Base-by-base conservation (phyloP, 2,888 invertebrate genomes). In the Athripsodes cinereus region DNA sequence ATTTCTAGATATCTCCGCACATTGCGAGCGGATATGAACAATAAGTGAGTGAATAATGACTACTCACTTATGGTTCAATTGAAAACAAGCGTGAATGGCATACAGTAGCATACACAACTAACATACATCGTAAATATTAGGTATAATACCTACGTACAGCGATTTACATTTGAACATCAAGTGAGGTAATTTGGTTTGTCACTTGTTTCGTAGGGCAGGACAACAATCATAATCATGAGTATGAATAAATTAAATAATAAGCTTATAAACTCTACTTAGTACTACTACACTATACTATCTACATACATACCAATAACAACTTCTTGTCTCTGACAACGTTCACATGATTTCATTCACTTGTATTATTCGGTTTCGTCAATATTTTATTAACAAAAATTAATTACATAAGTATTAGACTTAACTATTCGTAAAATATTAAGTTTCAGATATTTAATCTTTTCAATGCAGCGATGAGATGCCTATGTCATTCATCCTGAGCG, bases 51-150 rank as follows among this genome's bases (percentile, higher is more conserved):
- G 56, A 58, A 61, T 62, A 56, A 58, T 57, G 56, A 58, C 18
- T 60, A 56, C 54, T 53, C 60, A 56, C 59, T 61, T 56, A 57
- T 54, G 54, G 61, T 58, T 59, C 63, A 63, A 63, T 63, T 63
- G 63, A 55, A 61, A 40, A 40, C 40, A 40, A 40, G 40, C 40
- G 40, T 40, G 40, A 40, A 40, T 40, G 40, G n/a, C 40, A 40
- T 40, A 40, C 13, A 40, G 8, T 8, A 40, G n/a, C 13, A 40
- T 11, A 13, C 13, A 40, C 40, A 13, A 3, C 16, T n/a, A 13
- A 13, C 11, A 31, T 11, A 31, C 11, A 31, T 31, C 11, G 6
- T 31, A 11, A 31, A 31, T 11, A 6, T 31, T 8, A 6, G 31
- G 8, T 6, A 31, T 31, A 8, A 11, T 31, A 31, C 31, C 31